Evolutionary conservation across 2,888 invertebrate genomes (phyloP), one percentile per base, ranked within the genome.

Genomic region (Callimorpha dominula): DNA sequence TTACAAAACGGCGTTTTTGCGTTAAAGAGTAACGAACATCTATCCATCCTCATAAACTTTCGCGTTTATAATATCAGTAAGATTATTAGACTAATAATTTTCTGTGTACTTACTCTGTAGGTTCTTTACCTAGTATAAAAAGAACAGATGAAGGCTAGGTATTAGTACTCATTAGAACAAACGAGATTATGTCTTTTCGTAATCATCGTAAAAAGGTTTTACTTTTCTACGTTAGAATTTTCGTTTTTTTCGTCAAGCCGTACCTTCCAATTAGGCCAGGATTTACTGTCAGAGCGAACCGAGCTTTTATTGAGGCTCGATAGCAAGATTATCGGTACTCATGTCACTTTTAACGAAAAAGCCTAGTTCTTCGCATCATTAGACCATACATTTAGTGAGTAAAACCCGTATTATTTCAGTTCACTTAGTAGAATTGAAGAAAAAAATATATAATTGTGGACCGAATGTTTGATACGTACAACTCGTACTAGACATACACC

Each of bases 311-410:
- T 72, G 70, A 40, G 62, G 72, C 62, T 72, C 70, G 50, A 82
- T 82, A 71, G 62, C 50, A 65, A 73, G 81, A 80, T 80, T 74
- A 82, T 84, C 71, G 70, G 15, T 49, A 71, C 76, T 72, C 74
- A 57, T 71, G 52, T 63, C 76, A 54, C 70, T 72, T 15, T 81
- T 70, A 43, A 77, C 68, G 40, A 79, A 79, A 73, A 71, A 77
- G 74, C 31, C 80, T 77, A 79, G 70, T 65, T 82, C 60, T 80
- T 72, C 31, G 74, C 65, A 73, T 79, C 80, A 75, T 84, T 82
- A 84, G 74, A 74, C 64, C 69, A 62, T 78, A 65, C 63, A 78
- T 62, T 68, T 68, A 60, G 63, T 65, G 15, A 71, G 71, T 65
- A 69, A 72, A 83, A 80, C 69, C 72, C 66, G 6, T 42, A 73